Conservation (phyloP, 2,797 vertebrate genomes). For the Enteromius trimaculatus region DNA sequence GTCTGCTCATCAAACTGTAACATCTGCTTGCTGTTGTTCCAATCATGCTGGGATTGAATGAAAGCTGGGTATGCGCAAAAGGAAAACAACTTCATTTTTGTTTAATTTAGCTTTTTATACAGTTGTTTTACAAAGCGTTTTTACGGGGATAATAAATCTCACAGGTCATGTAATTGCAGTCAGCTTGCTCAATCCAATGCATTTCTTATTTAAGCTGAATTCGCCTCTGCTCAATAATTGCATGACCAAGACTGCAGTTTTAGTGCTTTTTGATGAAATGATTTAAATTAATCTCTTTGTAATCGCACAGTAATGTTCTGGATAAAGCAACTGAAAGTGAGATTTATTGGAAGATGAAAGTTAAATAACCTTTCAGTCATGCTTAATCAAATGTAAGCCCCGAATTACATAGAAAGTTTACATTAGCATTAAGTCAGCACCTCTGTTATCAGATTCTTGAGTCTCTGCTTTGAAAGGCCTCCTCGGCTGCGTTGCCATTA, state of each 20-base stretch:
- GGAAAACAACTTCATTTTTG: conserved; percentile 29
- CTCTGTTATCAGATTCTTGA: conserved; percentile 19
- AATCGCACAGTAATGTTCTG: conserved; percentile 14
- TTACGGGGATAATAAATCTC: neutral
- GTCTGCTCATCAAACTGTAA: conserved; percentile 28
- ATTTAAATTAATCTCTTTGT: conserved; percentile 33
- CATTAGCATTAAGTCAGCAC: conserved; percentile 34
- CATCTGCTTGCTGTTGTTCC: conserved; percentile 39
- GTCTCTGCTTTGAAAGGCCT: conserved; percentile 17
- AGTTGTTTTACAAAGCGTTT: conserved; percentile 17
- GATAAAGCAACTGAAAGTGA: conserved; percentile 10
- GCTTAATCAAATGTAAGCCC: conserved; percentile 36
- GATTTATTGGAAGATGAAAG: conserved; percentile 45
- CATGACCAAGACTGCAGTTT: neutral
- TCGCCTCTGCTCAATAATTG: conserved; percentile 8
- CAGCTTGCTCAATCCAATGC: neutral
- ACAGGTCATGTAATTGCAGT: neutral
- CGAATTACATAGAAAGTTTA: conserved; percentile 30
- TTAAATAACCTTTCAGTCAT: conserved; percentile 33
- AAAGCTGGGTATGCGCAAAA: neutral
- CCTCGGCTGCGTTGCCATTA: conserved; percentile 25
- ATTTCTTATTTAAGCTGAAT: conserved; percentile 5
- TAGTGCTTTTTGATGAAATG: conserved; percentile 5
- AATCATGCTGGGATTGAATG: conserved; percentile 26
- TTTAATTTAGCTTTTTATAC: conserved; percentile 23